A percentile compares a stretch with the other conserved stretches of the same genome.
Evolutionary conservation across 2,113 vertebrate species (phyloP).

Genomic region (Clinocottus analis): DNA sequence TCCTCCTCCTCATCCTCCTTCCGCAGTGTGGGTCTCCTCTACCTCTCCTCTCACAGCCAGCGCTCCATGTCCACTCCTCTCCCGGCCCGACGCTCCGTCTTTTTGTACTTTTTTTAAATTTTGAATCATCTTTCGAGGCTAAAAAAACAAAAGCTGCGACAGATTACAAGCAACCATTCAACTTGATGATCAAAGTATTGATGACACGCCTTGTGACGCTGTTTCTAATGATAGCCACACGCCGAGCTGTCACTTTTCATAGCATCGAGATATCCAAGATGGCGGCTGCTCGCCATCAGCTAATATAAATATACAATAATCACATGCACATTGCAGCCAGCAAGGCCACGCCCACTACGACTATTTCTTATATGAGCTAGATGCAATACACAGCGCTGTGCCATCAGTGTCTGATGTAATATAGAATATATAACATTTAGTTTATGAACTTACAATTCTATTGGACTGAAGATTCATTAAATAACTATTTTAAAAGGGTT

Average conservation of each 20-base stretch:
- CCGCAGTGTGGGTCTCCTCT: too few species aligned
- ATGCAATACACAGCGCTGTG: not conserved
- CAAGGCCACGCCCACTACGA: not conserved
- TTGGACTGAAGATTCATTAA: too few species aligned
- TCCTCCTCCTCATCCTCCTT: not conserved
- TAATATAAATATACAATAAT: not conserved
- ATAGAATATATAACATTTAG: too few species aligned
- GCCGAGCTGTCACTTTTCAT: slow-evolving; percentile 14
- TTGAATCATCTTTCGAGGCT: not conserved
- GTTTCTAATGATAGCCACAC: not conserved
- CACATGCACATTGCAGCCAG: not conserved
- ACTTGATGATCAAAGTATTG: not conserved
- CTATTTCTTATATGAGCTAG: not conserved
- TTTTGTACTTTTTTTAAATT: not conserved
- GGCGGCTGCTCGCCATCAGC: not conserved
- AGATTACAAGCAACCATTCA: not conserved
- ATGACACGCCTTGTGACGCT: not conserved
- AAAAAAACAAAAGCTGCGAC: not conserved
- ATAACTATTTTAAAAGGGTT: too few species aligned
- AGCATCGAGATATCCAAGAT: slow-evolving; percentile 1
- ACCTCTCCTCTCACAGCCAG: too few species aligned
- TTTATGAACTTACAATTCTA: too few species aligned
- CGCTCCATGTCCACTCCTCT: too few species aligned
- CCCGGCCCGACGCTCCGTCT: too few species aligned
- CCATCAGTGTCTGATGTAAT: too few species aligned